Conservation (phyloP, 1,140 invertebrate genomes). For the Homalodisca vitripennis region DNA sequence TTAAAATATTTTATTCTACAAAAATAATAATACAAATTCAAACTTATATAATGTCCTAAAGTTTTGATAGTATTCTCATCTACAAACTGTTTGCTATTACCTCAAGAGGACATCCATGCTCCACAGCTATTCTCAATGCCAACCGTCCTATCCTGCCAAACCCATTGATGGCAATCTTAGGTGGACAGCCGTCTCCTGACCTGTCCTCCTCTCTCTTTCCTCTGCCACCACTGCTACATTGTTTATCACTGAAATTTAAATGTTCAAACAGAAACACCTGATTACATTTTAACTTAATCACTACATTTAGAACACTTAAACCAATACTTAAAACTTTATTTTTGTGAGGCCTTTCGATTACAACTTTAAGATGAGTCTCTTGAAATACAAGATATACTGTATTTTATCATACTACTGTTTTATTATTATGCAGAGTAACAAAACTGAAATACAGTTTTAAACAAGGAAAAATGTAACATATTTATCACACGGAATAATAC, state of each 20-base stretch:
- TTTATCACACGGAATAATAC: too few relatives aligned
- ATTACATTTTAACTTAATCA: too few relatives aligned
- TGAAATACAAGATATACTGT: too few relatives aligned
- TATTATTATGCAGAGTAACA: too few relatives aligned
- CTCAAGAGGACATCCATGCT: slow-evolving; percentile 15
- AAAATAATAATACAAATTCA: not conserved
- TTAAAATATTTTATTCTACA: not conserved
- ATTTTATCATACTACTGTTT: too few relatives aligned
- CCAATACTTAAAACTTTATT: too few relatives aligned
- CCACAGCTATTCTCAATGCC: not conserved
- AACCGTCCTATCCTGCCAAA: slow-evolving; percentile 25
- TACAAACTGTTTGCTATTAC: not conserved
- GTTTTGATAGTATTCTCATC: not conserved
- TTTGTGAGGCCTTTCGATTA: too few relatives aligned
- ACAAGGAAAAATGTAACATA: too few relatives aligned
- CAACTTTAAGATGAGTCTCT: too few relatives aligned
- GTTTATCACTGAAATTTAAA: not conserved
- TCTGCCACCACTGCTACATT: not conserved
- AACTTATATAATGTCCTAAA: not conserved
- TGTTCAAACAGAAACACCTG: too few relatives aligned
- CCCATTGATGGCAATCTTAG: slow-evolving; percentile 16
- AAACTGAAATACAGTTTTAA: too few relatives aligned
- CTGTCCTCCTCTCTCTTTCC: not conserved
- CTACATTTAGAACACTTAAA: too few relatives aligned
- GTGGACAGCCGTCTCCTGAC: not conserved